Conservation (phyloP, 1,140 invertebrate species). For the Chrysopa pallens region DNA sequence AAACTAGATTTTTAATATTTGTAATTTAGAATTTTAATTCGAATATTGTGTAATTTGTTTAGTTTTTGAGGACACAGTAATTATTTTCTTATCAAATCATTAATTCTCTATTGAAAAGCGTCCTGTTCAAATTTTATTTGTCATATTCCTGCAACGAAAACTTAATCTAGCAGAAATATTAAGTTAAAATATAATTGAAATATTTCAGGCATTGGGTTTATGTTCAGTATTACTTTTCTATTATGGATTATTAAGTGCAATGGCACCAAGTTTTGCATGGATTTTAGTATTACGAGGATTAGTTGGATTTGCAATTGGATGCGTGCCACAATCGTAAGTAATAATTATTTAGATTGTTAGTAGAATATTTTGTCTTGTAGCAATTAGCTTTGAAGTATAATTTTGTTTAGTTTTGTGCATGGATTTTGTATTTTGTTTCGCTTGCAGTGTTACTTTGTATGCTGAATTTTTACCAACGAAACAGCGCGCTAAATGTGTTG, state of each 20-base stretch:
- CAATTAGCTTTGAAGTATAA: not conserved
- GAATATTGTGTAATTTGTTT: no score
- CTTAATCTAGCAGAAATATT: no score
- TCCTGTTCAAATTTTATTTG: no score
- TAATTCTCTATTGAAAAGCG: no score
- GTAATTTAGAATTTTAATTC: no score
- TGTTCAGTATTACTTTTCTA: constrained; percentile 79
- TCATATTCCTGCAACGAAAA: no score
- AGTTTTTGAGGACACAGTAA: no score
- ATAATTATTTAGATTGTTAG: constrained; percentile 9
- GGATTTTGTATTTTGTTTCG: constrained; percentile 13
- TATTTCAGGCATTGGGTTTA: constrained; percentile 59
- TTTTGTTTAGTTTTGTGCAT: constrained; percentile 3
- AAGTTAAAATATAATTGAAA: no score
- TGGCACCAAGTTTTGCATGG: constrained; percentile 84
- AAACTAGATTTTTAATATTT: no score
- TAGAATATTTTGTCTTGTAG: constrained; percentile 9
- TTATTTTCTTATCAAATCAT: no score
- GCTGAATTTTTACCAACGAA: constrained; percentile 88
- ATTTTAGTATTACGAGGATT: constrained; percentile 74
- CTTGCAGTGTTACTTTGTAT: constrained; percentile 81
- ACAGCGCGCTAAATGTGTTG: constrained; percentile 85
- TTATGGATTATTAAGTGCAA: constrained; percentile 77
- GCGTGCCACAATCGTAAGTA: constrained; percentile 90
- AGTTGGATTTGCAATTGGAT: constrained; percentile 91